A percentile compares a stretch with the other conserved stretches of the same genome.
These are phyloP conservation scores for Melinopterus prodromus DNA, from an alignment of 2,888 invertebrate genomes.

Conservation along the genomic window DNA sequence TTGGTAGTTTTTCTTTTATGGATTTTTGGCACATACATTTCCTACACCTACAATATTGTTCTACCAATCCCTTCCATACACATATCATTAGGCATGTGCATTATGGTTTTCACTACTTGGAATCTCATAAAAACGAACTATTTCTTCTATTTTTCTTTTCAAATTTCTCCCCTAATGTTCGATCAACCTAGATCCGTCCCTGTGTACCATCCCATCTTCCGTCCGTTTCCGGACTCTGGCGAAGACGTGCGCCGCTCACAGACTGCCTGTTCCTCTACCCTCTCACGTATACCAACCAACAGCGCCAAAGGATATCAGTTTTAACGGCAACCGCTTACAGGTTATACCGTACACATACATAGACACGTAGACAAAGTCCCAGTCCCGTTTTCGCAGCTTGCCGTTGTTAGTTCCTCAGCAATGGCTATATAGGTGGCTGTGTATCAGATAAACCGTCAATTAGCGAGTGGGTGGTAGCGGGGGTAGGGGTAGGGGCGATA, in stretches of 20 bases:
- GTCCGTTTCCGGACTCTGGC: neutral
- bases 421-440: slow-evolving; percentile 13
- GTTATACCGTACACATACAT: neutral
- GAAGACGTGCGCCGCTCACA: neutral
- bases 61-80: no score
- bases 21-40: no score
- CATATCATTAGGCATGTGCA: no score
- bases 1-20: no score
- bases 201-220: neutral
- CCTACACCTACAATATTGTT: no score
- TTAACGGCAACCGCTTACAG: slow-evolving; percentile 11
- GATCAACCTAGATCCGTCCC: neutral
- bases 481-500: slow-evolving; percentile 18
- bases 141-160: no score
- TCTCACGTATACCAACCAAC: neutral
- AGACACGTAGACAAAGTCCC: slow-evolving; percentile 4
- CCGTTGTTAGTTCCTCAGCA: neutral
- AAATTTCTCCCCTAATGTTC: neutral
- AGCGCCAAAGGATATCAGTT: slow-evolving; percentile 19
- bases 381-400: neutral
- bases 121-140: no score
- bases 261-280: neutral
- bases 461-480: slow-evolving; percentile 27
- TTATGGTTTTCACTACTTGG: no score
- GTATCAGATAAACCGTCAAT: slow-evolving; percentile 36